Conservation (phyloP, 2,888 invertebrate species). For the Diarsia mendica region DNA sequence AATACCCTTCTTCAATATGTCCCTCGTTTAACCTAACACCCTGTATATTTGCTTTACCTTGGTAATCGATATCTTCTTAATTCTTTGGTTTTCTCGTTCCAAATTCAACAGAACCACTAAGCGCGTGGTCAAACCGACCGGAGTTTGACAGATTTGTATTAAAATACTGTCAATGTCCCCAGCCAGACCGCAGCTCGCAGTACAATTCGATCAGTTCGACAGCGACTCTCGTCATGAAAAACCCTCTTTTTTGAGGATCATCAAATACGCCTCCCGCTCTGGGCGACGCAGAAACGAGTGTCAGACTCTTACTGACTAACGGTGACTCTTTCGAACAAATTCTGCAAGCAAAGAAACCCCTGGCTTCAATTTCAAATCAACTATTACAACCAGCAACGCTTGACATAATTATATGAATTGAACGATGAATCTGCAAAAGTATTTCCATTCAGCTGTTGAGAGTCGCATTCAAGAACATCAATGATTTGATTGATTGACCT, state of each 20-base stretch:
- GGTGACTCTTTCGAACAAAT: too few relatives aligned
- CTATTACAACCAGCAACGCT: neutral
- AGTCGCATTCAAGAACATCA: slow-evolving; percentile 36
- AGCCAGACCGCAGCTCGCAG: neutral
- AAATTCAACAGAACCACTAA: neutral
- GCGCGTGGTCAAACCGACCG: too few relatives aligned
- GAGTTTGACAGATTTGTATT: neutral
- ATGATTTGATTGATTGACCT: slow-evolving; percentile 55
- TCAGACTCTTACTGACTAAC: too few relatives aligned
- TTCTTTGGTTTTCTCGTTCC: too few relatives aligned
- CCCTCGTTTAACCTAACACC: too few relatives aligned
- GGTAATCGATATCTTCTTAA: neutral
- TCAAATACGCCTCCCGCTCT: too few relatives aligned
- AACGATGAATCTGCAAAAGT: slow-evolving; percentile 43
- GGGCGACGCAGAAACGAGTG: too few relatives aligned
- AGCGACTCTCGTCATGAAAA: neutral
- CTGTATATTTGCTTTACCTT: neutral
- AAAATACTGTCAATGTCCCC: neutral
- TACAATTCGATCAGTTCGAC: neutral
- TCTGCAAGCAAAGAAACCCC: too few relatives aligned
- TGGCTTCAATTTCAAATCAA: slow-evolving; percentile 2
- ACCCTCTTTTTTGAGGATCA: too few relatives aligned
- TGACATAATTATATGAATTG: slow-evolving; percentile 34
- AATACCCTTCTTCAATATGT: too few relatives aligned
- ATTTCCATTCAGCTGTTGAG: slow-evolving; percentile 41